Base-by-base conservation (phyloP, 1,140 invertebrate species). In the Ptiloglossa arizonensis region DNA sequence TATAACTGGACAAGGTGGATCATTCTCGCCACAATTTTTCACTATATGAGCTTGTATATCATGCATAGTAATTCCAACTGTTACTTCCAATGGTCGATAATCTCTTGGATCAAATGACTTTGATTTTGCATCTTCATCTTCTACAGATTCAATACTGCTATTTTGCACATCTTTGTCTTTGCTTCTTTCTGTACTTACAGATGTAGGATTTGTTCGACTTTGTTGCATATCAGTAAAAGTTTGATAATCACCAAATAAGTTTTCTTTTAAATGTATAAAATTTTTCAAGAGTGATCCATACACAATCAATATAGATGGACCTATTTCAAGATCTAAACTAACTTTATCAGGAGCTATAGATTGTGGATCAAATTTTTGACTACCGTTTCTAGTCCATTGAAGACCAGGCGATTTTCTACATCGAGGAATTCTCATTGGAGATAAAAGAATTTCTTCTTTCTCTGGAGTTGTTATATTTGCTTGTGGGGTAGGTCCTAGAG, bases 171-270 rank as follows among this genome's bases (percentile, higher is more conserved):
- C 93, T 4, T 88, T 91, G 6, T 94, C 93, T 56, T 93, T 91
- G 54, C 85, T 84, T 85, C 91, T 86, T 66, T 93, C 89, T 1
- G 81, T 62, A 44, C 71, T 85, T 44, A 87, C 81, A 35, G 88
- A 80, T 70, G 91, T 73, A 6, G 87, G 80, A 19, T 86, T 86
- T 24, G 81, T 82, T 50, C 90, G 89, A 5, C 88, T 91, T 80
- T 95, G 95, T 83, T 97, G 96, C 96, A 98, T 98, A 85, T 99
- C 98, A 0, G 97, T 98, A 88, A 99, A 98, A 9, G 94, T 94
- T 92, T 99, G 98, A 93, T 98, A 96, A 91, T 98, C 97, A 0
- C 98, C 98, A 91, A 99, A 98, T 76, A 99, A 97, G 88, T 99
- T 99, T 93, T 99, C 98, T 91, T 98, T 97, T 2, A 98, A 94